Evolutionary conservation across 2,113 vertebrate species (phyloP).

Genomic region (Rhea pennata): DNA sequence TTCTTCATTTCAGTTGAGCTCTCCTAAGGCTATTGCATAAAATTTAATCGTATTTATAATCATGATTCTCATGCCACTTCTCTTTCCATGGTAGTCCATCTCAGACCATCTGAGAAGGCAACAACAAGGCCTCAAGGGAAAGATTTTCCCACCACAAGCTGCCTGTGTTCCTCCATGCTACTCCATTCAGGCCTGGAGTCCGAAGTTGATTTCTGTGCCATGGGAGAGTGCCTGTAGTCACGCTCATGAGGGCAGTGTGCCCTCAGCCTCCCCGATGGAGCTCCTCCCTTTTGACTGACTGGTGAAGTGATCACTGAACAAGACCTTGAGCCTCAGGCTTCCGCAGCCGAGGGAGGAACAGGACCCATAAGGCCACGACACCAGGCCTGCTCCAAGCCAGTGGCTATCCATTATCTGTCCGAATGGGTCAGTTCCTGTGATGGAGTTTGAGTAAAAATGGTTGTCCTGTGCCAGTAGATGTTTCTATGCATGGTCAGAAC

Average conservation of each 20-base stretch:
- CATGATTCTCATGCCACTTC: not conserved
- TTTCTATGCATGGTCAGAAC: not conserved
- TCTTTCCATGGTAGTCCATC: not conserved
- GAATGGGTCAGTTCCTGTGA: not conserved
- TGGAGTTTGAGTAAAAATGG: not conserved
- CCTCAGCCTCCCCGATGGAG: not conserved
- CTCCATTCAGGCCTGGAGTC: not conserved
- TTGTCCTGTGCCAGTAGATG: not conserved
- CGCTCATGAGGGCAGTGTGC: not conserved
- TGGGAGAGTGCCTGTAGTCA: not conserved
- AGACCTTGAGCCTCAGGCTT: not conserved
- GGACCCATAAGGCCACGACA: not conserved
- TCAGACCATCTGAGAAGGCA: not conserved
- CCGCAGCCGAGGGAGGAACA: not conserved
- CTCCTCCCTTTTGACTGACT: not conserved
- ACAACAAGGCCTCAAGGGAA: not conserved
- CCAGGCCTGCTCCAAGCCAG: not conserved
- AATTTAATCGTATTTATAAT: not conserved
- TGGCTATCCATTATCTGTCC: not conserved
- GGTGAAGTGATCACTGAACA: not conserved
- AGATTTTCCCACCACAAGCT: not conserved
- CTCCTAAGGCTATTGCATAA: not conserved
- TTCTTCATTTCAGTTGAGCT: not conserved
- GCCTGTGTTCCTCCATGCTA: rapidly evolving
- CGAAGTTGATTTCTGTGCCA: not conserved